Evolutionary conservation across 2,113 vertebrate species (phyloP), one percentile per base, ranked within the genome.

Genomic region (Plestiodon gilberti): DNA sequence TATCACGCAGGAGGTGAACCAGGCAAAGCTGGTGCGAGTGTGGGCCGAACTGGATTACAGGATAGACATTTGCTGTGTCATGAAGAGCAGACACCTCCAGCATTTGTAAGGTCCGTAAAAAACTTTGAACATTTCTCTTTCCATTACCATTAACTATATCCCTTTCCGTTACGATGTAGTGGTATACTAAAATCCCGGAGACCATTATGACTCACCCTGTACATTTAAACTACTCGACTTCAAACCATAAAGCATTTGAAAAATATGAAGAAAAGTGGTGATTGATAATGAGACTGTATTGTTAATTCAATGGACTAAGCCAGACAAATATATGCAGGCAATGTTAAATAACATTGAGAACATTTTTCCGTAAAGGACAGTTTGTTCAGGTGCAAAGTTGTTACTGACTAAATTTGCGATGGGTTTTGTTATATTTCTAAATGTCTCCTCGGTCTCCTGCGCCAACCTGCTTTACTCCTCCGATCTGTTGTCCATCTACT

Each of bases 401-500:
- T 22, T 10, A 81, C 74, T 86, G 10, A 25, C 17, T 30, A 52
- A 64, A n/a, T 76, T n/a, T 84, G 1, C 30, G 64, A 28, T n/a
- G 22, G n/a, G 23, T 8, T 48, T 86, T 71, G 22, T 73, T 61
- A 5, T 67, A 52, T 70, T n/a, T 94, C 93, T 93, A 96, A 85
- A 7, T 80, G 87, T 93, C 90, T 83, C 91, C 90, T 76, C 0
- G 0, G 14, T 86, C 80, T 87, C 88, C 74, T 89, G 91, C 20
- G 67, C 96, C 20, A 95, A 97, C 90, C 90, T 98, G 75, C 95
- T 98, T 98, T 89, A 76, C 0, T 0, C 92, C 94, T 1, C 93
- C 95, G 2, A 91, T 8, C 18, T 98, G 97, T 90, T 98, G 98
- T 64, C 96, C 96, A 0, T 93, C 96, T 9, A 89, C 95, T 6